These are phyloP conservation scores for Himantopus leucocephalus DNA, from an alignment of 2,113 vertebrate species.

Conservation along the genomic window DNA sequence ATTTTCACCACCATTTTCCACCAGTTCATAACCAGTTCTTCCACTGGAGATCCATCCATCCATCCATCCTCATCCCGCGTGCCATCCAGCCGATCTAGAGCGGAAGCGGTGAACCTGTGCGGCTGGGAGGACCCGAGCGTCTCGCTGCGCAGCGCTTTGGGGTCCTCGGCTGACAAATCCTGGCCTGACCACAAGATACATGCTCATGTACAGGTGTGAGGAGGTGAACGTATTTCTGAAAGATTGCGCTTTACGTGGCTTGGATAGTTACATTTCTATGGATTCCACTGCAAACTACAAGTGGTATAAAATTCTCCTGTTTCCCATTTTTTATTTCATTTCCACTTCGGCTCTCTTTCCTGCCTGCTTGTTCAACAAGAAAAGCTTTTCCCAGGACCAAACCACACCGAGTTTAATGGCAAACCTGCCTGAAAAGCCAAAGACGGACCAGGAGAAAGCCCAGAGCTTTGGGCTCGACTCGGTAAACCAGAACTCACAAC, in stretches of 20 bases:
- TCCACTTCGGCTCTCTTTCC: not conserved
- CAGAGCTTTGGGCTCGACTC: not conserved
- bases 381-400: not conserved
- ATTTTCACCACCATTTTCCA: accelerated
- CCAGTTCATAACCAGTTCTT: accelerated
- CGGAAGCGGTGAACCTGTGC: accelerated
- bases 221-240: accelerated
- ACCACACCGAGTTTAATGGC: not conserved
- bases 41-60: accelerated
- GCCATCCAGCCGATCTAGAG: accelerated
- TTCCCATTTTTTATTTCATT: not conserved
- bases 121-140: accelerated
- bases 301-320: not conserved
- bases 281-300: not conserved
- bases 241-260: accelerated
- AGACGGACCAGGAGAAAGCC: not conserved
- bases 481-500: accelerated
- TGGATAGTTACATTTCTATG: accelerated
- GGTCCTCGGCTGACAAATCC: accelerated
- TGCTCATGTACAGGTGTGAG: accelerated
- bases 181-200: accelerated
- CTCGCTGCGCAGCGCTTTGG: accelerated
- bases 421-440: not conserved
- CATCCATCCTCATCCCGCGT: accelerated
- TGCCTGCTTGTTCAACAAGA: not conserved